Conservation (phyloP, 2,113 vertebrate genomes). For the Paedocypris sp. region DNA sequence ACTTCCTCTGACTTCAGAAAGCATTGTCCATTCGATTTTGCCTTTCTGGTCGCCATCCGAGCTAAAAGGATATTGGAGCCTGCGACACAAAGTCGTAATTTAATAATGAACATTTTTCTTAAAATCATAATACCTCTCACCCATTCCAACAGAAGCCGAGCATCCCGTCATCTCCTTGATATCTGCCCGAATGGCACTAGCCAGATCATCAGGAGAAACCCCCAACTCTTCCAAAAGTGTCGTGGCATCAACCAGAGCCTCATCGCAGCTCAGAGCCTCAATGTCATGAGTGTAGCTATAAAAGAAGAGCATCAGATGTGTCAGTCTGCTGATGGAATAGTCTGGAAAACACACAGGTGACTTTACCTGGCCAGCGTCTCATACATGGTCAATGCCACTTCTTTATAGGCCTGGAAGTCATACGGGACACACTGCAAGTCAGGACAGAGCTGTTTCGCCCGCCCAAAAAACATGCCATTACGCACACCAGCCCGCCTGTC, state of each 20-base stretch:
- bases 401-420: conserved; percentile 89
- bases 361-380: conserved; percentile 90
- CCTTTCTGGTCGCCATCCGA: conserved; percentile 86
- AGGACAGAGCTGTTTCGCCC: conserved; percentile 88
- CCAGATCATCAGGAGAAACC: conserved; percentile 75
- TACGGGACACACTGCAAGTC: conserved; percentile 80
- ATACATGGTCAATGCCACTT: conserved; percentile 82
- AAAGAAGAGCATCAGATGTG: not conserved
- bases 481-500: conserved; percentile 81
- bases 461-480: conserved; percentile 96
- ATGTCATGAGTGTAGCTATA: conserved; percentile 88
- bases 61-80: conserved; percentile 97
- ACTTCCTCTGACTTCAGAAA: conserved; percentile 85
- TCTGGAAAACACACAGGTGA: not conserved
- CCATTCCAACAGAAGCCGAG: conserved; percentile 88
- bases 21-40: conserved; percentile 90
- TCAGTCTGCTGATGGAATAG: not conserved
- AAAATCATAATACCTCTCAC: conserved; percentile 53
- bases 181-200: conserved; percentile 74
- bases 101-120: not conserved
- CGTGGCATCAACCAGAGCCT: conserved; percentile 84
- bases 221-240: conserved; percentile 76
- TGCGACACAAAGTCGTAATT: conserved; percentile 39
- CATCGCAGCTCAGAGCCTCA: conserved; percentile 95
- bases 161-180: conserved; percentile 85